A percentile compares a stretch with the other conserved stretches of the same genome.
These are phyloP conservation scores for Caradrina kadenii DNA, from an alignment of 2,888 invertebrate species.

Conservation along the genomic window DNA sequence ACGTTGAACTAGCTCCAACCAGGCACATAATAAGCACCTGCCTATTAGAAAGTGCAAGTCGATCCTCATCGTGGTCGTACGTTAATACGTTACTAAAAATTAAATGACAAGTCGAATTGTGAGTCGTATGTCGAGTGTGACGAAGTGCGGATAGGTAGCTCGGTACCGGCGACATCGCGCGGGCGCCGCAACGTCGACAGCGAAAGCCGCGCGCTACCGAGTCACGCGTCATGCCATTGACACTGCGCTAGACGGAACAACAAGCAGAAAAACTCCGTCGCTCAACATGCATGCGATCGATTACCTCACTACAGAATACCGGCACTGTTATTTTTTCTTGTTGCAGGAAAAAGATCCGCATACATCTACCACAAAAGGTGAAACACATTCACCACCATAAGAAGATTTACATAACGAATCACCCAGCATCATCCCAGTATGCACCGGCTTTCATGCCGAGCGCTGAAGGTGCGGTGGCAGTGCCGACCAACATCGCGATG, in stretches of 20 bases:
- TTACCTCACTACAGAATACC: slow-evolving; percentile 71
- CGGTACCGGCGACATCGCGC: slow-evolving; percentile 69
- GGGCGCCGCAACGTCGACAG: slow-evolving; percentile 69
- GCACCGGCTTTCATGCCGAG: slow-evolving; percentile 86
- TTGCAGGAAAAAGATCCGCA: slow-evolving; percentile 90
- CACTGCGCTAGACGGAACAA: slow-evolving; percentile 81
- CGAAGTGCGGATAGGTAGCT: slow-evolving; percentile 61
- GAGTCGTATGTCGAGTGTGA: slow-evolving; percentile 74
- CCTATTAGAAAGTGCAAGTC: slow-evolving; percentile 79
- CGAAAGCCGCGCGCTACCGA: slow-evolving; percentile 82
- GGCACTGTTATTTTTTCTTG: slow-evolving; percentile 79
- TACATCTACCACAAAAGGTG: slow-evolving; percentile 90
- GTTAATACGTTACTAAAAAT: slow-evolving; percentile 62
- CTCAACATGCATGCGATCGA: slow-evolving; percentile 79
- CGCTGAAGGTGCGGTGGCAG: slow-evolving; percentile 83
- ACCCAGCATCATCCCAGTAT: slow-evolving; percentile 86
- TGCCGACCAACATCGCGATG: slow-evolving; percentile 79
- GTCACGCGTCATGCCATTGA: slow-evolving; percentile 84
- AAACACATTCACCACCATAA: slow-evolving; percentile 90
- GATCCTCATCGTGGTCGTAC: slow-evolving; percentile 62
- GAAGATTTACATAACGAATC: slow-evolving; percentile 89
- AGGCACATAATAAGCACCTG: slow-evolving; percentile 72
- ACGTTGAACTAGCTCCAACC: slow-evolving; percentile 70
- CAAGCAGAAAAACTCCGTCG: slow-evolving; percentile 69
- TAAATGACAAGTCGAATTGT: slow-evolving; percentile 69